Base-by-base conservation (phyloP, 2,797 vertebrate genomes). In the Luscinia luscinia region DNA sequence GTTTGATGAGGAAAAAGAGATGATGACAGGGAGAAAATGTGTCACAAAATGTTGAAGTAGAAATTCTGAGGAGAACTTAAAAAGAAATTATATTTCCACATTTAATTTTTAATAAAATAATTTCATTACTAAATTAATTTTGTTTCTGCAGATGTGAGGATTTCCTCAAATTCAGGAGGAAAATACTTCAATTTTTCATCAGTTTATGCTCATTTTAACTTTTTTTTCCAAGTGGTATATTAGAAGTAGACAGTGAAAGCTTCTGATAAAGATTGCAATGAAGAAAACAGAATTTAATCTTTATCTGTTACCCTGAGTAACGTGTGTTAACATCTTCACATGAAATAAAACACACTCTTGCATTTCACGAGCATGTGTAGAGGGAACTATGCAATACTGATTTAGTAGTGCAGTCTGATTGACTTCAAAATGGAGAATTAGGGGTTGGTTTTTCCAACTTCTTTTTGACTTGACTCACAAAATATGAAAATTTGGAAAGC, bases 381-480 rank as follows among this genome's bases (percentile, higher is more conserved):
- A 54, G 34, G 28, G 10, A 79, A 5, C 4, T 48, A 6, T 5
- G 3, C 48, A 43, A 3, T 66, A 54, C 32, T 38, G 20, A 18
- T 69, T 80, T 28, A 66, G 16, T 52, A 52, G 34, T 46, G 11
- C 36, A 36, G 15, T 57, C 32, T 68, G 45, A 69, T 62, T 46
- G 20, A 52, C 70, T 75, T 72, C 16, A 52, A 67, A 49, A 13
- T 55, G 24, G 13, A 67, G 30, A 89, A 49, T 14, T 55, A 9
- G 24, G 10, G 22, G 9, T 26, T 76, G 14, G 7, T 21, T 59
- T 66, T 22, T 38, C 20, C 7, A 51, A 19, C 18, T 22, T 27
- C 27, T 38, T 63, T 59, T 27, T 21, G 3, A 6, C 27, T 12
- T 1, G 1, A 28, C 6, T 6, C 10, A 5, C n/a, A 27, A 34